Conservation (phyloP, 2,113 vertebrate genomes). For the Zosterops borbonicus region DNA sequence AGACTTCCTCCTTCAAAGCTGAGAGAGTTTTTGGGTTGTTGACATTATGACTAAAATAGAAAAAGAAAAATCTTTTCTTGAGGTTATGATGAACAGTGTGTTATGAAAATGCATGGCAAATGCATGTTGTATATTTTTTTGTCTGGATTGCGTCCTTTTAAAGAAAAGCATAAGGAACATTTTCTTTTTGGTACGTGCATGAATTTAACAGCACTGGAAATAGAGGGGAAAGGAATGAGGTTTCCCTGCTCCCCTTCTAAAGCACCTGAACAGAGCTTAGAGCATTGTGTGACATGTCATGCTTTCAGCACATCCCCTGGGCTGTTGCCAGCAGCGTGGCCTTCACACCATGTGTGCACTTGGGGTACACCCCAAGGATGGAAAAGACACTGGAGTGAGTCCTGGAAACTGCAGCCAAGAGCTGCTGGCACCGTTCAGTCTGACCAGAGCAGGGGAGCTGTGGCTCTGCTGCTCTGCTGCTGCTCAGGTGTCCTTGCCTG, state of each 20-base stretch:
- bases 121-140: background rate
- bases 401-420: background rate
- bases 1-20: background rate
- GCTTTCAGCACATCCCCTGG: background rate
- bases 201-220: background rate
- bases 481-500: background rate
- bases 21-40: background rate
- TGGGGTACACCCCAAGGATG: background rate
- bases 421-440: background rate
- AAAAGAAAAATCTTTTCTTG: background rate
- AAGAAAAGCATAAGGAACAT: background rate
- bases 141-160: background rate
- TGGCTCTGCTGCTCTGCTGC: background rate
- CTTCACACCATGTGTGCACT: rapidly evolving
- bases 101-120: background rate
- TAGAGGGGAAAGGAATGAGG: rapidly evolving
- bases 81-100: background rate
- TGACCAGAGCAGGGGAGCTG: background rate
- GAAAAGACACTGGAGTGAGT: no score
- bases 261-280: background rate
- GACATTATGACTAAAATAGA: background rate
- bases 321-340: background rate
- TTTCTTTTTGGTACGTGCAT: background rate
- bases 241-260: background rate
- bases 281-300: background rate